phyloP scores from a whole-genome alignment of 1,140 invertebrate genomes.

The Achroia grisella region DNA sequence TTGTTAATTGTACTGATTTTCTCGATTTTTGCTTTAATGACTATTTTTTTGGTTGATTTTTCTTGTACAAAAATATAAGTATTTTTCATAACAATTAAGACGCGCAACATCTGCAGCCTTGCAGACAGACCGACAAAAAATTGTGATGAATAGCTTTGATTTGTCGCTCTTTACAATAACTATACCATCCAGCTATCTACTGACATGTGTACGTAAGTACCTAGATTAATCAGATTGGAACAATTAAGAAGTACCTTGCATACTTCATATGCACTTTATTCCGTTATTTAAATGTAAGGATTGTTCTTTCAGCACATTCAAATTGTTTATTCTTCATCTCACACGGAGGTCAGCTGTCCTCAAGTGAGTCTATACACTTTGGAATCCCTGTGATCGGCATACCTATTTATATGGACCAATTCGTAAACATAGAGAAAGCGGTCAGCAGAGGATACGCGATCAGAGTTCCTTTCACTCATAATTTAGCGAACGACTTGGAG shows the following conservation, averaged over 20 bases:
- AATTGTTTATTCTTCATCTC: constrained; percentile 73
- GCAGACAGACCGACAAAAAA: constrained; percentile 16
- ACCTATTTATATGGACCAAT: constrained; percentile 79
- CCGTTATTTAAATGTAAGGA: background rate
- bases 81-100: no score
- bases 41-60: no score
- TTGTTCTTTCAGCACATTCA: constrained; percentile 3
- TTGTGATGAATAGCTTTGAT: constrained; percentile 18
- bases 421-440: constrained; percentile 61
- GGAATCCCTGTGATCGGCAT: constrained; percentile 78
- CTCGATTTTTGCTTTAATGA: no score
- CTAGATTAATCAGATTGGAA: no score
- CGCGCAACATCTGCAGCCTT: constrained; percentile 32
- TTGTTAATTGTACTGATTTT: no score
- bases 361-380: constrained; percentile 77
- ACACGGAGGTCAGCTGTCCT: constrained; percentile 79
- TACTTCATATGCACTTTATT: no score
- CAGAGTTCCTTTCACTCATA: constrained; percentile 21
- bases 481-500: constrained; percentile 12
- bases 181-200: no score
- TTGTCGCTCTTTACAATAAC: no score
- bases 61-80: no score
- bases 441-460: constrained; percentile 50
- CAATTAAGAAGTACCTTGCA: no score
- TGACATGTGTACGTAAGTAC: no score